A percentile compares a stretch with the other conserved stretches of the same genome.
phyloP scores from a whole-genome alignment of 1,140 invertebrate genomes.

The Drosophila subobscura region DNA sequence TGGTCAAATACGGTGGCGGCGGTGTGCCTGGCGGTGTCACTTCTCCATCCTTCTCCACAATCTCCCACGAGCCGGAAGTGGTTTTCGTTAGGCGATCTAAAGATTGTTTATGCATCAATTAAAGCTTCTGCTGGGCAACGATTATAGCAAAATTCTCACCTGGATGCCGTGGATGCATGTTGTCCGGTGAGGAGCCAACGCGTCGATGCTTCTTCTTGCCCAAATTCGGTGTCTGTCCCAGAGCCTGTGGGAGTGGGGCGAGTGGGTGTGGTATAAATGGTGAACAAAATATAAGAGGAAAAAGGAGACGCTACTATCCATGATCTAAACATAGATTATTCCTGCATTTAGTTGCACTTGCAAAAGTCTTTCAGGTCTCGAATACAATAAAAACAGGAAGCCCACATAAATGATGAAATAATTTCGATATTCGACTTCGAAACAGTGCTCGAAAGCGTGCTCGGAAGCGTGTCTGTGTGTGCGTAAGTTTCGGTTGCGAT shows the following conservation, averaged over 20 bases:
- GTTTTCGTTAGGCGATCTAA: slow-evolving; percentile 77
- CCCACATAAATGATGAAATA: too few relatives aligned
- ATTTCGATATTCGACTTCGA: too few relatives aligned
- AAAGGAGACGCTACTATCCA: too few relatives aligned
- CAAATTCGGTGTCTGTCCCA: slow-evolving; percentile 79
- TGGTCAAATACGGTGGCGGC: slow-evolving; percentile 90
- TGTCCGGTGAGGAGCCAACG: slow-evolving; percentile 81
- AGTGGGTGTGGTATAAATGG: background rate
- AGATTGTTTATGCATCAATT: background rate
- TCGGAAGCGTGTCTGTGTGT: too few relatives aligned
- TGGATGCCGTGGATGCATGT: slow-evolving; percentile 79
- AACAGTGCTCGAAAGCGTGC: too few relatives aligned
- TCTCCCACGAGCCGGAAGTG: slow-evolving; percentile 80
- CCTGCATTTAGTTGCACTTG: too few relatives aligned
- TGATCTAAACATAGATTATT: too few relatives aligned
- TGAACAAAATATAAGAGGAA: too few relatives aligned
- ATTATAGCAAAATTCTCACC: slow-evolving; percentile 36
- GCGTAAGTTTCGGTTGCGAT: too few relatives aligned
- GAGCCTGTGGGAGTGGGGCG: slow-evolving; percentile 37
- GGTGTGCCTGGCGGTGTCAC: slow-evolving; percentile 93
- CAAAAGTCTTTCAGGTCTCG: too few relatives aligned
- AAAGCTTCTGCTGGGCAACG: background rate
- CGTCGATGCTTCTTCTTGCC: slow-evolving; percentile 79
- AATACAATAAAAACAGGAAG: too few relatives aligned
- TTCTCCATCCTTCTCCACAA: slow-evolving; percentile 84